phyloP scores from a whole-genome alignment of 37 sponge, comb jelly and placozoan genomes.

The Spongilla lacustris region DNA sequence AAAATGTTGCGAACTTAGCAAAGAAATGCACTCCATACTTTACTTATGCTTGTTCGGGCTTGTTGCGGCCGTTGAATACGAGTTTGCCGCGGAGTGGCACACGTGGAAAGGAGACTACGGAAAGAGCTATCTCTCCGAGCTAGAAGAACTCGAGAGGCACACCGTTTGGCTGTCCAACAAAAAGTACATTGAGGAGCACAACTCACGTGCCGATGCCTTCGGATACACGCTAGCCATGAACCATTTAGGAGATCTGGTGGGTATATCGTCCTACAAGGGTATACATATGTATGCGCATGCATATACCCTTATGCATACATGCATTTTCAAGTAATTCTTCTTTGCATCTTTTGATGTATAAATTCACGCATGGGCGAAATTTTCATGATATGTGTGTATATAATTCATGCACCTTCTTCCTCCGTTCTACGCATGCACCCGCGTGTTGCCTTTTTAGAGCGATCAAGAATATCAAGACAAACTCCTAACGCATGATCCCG shows the following conservation, averaged over 20 bases:
- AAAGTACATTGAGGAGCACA: constrained; percentile 75
- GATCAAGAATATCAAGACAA: constrained; percentile 42
- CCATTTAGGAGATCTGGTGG: constrained; percentile 78
- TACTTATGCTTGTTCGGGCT: not conserved
- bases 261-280: not conserved
- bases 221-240: constrained; percentile 85
- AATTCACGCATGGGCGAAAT: too few relatives aligned
- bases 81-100: constrained; percentile 53
- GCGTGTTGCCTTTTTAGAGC: constrained; percentile 4
- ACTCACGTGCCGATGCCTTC: constrained; percentile 56
- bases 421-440: too few relatives aligned
- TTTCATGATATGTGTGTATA: too few relatives aligned
- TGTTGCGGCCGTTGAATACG: not conserved
- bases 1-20: too few relatives aligned
- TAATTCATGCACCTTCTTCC: too few relatives aligned
- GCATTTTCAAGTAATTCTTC: too few relatives aligned
- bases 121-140: constrained; percentile 36
- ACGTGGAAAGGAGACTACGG: constrained; percentile 56
- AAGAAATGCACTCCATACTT: not conserved
- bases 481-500: constrained; percentile 6
- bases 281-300: not conserved
- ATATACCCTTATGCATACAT: too few relatives aligned
- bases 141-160: constrained; percentile 53
- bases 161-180: constrained; percentile 68
- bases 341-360: too few relatives aligned